Conservation (phyloP, 2,797 vertebrate genomes). For the Morelia viridis region DNA sequence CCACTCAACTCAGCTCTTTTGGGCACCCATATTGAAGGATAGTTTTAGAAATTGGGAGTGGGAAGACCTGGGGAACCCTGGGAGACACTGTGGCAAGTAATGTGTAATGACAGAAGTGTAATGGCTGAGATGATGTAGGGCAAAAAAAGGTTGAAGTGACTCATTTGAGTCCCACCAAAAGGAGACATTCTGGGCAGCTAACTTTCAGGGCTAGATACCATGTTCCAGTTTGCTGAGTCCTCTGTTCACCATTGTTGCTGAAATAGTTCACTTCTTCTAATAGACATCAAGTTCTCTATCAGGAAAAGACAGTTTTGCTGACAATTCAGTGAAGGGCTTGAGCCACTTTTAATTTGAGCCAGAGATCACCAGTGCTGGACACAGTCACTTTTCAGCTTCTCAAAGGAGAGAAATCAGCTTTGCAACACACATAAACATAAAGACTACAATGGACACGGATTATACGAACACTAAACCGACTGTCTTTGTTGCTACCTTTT, state of each 20-base stretch:
- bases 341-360: neutral
- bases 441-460: neutral
- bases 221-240: neutral
- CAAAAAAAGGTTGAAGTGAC: neutral
- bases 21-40: neutral
- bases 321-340: neutral
- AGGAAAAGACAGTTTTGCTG: neutral
- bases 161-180: neutral
- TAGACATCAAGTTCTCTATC: neutral
- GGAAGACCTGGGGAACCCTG: neutral
- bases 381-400: neutral
- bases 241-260: neutral
- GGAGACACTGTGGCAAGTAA: neutral
- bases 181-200: neutral
- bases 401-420: neutral
- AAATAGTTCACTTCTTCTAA: neutral
- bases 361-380: neutral
- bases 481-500: neutral
- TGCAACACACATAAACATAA: neutral
- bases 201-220: neutral
- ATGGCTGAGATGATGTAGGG: neutral
- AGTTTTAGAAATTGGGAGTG: neutral
- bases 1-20: neutral
- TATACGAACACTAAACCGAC: neutral
- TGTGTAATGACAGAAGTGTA: neutral